phyloP scores from a whole-genome alignment of 2,797 vertebrate species.

The Manis crassicaudata region DNA sequence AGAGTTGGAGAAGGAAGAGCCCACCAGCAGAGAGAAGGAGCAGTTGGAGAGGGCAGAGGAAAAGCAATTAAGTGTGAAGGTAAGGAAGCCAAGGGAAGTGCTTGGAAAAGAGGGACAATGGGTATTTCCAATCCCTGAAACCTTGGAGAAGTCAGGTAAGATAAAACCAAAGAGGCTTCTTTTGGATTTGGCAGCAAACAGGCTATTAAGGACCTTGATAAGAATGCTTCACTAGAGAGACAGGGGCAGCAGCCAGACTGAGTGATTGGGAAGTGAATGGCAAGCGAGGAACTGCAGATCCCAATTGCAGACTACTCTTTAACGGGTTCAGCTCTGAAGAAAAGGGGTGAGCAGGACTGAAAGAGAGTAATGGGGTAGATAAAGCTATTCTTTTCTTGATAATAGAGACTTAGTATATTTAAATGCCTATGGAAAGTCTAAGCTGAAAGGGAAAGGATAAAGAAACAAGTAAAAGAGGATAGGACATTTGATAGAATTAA shows the following conservation, averaged over 20 bases:
- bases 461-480: not conserved
- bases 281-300: not conserved
- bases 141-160: not conserved
- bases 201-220: not conserved
- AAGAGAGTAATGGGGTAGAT: not conserved
- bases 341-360: accelerated
- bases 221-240: not conserved
- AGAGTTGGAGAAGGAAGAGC: not conserved
- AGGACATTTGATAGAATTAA: not conserved
- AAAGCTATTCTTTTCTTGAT: not conserved
- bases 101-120: not conserved
- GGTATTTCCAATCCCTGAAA: not conserved
- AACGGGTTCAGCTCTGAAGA: not conserved
- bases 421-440: not conserved
- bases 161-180: not conserved
- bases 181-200: not conserved
- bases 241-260: not conserved
- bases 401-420: not conserved
- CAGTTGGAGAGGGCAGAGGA: not conserved
- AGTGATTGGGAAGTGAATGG: not conserved
- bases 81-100: not conserved
- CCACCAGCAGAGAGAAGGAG: not conserved
- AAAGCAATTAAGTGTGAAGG: not conserved
- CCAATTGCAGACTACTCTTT: not conserved
- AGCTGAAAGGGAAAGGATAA: not conserved